A percentile compares a stretch with the other conserved stretches of the same genome.
Evolutionary conservation across 2,888 invertebrate species (phyloP).

Genomic region (Dynastes maya): DNA sequence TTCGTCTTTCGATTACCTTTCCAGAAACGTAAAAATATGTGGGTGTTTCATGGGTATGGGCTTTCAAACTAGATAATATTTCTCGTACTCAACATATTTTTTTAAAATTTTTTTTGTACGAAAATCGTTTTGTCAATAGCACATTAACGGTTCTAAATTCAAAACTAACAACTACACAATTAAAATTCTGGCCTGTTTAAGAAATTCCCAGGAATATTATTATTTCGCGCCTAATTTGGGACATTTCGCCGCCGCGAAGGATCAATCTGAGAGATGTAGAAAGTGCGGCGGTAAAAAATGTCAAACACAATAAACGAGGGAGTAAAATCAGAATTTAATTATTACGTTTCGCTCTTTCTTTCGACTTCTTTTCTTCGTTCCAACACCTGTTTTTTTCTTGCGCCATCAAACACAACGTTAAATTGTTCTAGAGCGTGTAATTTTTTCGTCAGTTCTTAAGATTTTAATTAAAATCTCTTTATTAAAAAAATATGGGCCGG

Average conservation of each 20-base stretch:
- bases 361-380: not conserved
- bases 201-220: not conserved
- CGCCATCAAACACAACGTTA: not conserved
- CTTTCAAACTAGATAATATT: too few relatives aligned
- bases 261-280: not conserved
- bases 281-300: not conserved
- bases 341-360: slow-evolving; percentile 1
- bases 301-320: not conserved
- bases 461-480: slow-evolving; percentile 23
- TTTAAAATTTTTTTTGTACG: too few relatives aligned
- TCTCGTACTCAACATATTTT: too few relatives aligned
- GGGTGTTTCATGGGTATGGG: too few relatives aligned
- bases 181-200: not conserved
- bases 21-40: too few relatives aligned
- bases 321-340: slow-evolving; percentile 17
- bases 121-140: too few relatives aligned
- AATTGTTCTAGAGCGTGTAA: not conserved
- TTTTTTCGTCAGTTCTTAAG: not conserved
- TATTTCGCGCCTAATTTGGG: not conserved
- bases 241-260: not conserved
- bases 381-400: not conserved
- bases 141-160: too few relatives aligned
- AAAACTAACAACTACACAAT: too few relatives aligned
- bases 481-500: slow-evolving; percentile 8
- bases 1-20: too few relatives aligned